Evolutionary conservation across 2,888 invertebrate genomes (phyloP).

Genomic region (Carcina quercana): DNA sequence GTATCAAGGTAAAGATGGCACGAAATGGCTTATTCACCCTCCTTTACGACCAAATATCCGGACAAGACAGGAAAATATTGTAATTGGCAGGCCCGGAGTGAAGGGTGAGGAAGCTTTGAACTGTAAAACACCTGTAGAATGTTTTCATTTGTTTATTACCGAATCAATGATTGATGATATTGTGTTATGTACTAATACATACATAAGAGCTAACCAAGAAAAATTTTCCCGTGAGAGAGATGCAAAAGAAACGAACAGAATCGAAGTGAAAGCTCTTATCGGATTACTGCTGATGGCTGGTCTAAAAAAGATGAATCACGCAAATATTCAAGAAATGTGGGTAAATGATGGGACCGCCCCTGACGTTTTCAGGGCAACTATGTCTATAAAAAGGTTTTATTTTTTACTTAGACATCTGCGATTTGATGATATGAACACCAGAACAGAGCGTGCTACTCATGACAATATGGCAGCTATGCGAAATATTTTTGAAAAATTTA

Average conservation of each 20-base stretch:
- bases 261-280: slow-evolving; percentile 2
- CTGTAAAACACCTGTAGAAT: neutral
- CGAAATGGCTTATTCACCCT: slow-evolving; percentile 8
- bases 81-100: slow-evolving; percentile 8
- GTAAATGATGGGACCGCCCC: slow-evolving; percentile 4
- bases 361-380: slow-evolving; percentile 9
- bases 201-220: neutral
- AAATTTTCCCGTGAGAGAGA: no score
- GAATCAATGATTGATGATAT: no score
- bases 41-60: slow-evolving; percentile 9
- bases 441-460: slow-evolving; percentile 7
- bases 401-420: slow-evolving; percentile 11
- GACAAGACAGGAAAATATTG: slow-evolving; percentile 11
- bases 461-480: slow-evolving; percentile 11
- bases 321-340: slow-evolving; percentile 3
- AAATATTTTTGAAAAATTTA: slow-evolving; percentile 9
- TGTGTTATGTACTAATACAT: no score
- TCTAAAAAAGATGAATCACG: slow-evolving; percentile 3
- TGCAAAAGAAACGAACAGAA: no score
- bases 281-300: slow-evolving; percentile 3
- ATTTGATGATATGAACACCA: slow-evolving; percentile 11
- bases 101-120: neutral
- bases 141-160: neutral
- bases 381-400: slow-evolving; percentile 7
- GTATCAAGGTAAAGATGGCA: slow-evolving; percentile 12